phyloP scores from a whole-genome alignment of 2,797 vertebrate species.

The Podargus strigoides region DNA sequence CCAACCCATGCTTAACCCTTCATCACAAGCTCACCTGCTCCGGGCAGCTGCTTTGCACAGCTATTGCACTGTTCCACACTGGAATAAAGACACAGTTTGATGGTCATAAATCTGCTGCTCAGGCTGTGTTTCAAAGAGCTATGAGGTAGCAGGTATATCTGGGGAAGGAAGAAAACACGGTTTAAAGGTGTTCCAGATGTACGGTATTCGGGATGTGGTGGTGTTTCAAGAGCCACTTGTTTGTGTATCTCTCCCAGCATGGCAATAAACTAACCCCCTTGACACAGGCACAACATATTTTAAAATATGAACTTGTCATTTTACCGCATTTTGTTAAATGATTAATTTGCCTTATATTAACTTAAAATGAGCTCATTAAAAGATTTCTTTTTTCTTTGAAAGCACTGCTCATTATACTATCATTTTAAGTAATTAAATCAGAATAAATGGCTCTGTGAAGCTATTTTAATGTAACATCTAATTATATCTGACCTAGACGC shows the following conservation, averaged over 20 bases:
- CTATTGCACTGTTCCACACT: not conserved
- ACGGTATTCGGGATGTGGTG: not conserved
- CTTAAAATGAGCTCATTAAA: conserved; percentile 79
- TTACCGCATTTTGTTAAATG: conserved; percentile 66
- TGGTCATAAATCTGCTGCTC: conserved; percentile 2
- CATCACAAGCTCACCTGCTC: conserved; percentile 1
- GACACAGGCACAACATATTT: conserved; percentile 35
- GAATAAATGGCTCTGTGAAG: conserved; percentile 88
- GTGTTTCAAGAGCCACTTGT: not conserved
- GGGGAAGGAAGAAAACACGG: not conserved
- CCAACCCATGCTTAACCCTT: conserved; percentile 30
- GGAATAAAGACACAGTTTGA: conserved; percentile 19
- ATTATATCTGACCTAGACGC: conserved; percentile 91
- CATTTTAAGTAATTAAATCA: conserved; percentile 91
- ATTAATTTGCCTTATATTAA: conserved; percentile 78
- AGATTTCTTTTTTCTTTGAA: conserved; percentile 71
- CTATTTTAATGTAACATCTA: conserved; percentile 88
- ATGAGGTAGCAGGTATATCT: not conserved
- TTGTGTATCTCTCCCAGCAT: not conserved
- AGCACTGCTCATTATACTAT: conserved; percentile 81
- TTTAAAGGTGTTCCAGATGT: conserved; percentile 35
- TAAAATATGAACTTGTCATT: conserved; percentile 61
- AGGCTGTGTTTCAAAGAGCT: conserved; percentile 36
- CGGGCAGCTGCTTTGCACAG: not conserved
- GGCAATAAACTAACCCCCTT: not conserved